A percentile compares a stretch with the other conserved stretches of the same genome.
These are phyloP conservation scores for Microtus californicus DNA, from an alignment of 2,797 vertebrate species.

Conservation along the genomic window DNA sequence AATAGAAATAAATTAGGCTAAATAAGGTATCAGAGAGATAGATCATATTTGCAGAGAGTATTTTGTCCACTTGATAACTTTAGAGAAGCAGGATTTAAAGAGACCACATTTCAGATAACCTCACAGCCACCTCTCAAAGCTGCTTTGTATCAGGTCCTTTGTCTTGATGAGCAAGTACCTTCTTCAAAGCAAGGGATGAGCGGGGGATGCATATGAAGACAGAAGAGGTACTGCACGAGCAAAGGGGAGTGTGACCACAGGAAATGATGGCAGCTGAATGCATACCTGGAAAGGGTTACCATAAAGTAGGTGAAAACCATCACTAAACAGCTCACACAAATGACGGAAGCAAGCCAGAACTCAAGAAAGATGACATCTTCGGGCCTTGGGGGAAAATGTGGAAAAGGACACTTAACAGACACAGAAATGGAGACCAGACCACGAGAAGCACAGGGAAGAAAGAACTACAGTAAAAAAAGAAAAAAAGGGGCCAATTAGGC, in stretches of 20 bases:
- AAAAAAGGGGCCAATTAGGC: neutral
- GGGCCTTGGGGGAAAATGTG: constrained; percentile 18
- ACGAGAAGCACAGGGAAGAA: neutral
- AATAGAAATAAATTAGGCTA: constrained; percentile 13
- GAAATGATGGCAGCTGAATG: constrained; percentile 37
- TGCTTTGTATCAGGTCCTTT: neutral
- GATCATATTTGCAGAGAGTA: constrained; percentile 17
- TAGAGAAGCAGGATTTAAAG: neutral
- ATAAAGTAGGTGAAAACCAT: neutral
- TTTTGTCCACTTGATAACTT: neutral
- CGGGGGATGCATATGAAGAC: neutral
- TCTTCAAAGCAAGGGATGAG: constrained; percentile 26
- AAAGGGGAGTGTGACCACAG: neutral
- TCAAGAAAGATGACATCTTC: constrained; percentile 8
- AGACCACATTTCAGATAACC: neutral
- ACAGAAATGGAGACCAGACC: constrained; percentile 12
- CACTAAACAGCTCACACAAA: constrained; percentile 28
- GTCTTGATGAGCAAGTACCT: constrained; percentile 25
- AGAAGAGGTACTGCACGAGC: neutral
- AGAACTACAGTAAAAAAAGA: neutral
- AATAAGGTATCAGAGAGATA: constrained; percentile 38
- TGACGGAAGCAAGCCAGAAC: constrained; percentile 42
- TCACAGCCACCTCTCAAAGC: constrained; percentile 4
- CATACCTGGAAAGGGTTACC: neutral
- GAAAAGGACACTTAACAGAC: constrained; percentile 37